Conservation (phyloP, 2,797 vertebrate species). For the Hybognathus amarus region DNA sequence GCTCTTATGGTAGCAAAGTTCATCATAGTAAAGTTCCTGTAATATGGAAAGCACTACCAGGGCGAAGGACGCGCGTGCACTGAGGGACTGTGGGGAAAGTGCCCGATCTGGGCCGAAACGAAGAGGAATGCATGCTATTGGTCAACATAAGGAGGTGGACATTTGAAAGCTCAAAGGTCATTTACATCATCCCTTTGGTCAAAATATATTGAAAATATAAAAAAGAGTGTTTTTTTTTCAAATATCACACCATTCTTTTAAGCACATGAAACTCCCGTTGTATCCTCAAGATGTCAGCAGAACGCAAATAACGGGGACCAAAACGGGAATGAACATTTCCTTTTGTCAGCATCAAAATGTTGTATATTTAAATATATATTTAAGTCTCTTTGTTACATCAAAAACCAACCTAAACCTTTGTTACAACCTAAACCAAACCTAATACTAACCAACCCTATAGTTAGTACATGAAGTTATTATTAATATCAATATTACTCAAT, state of each 20-base stretch:
- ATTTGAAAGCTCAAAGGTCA: constrained; percentile 55
- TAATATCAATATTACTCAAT: too few species aligned
- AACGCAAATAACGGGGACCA: constrained; percentile 3
- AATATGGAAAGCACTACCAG: constrained; percentile 24
- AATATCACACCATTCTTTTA: background rate
- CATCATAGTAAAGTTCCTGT: constrained; percentile 63
- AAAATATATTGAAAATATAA: background rate
- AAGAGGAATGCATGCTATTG: constrained; percentile 28
- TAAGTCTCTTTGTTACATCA: too few species aligned
- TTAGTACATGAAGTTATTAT: too few species aligned
- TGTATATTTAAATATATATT: background rate
- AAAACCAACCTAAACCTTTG: too few species aligned
- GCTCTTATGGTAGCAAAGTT: constrained; percentile 8
- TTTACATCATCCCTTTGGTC: background rate
- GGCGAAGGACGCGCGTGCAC: constrained; percentile 54
- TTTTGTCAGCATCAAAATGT: background rate
- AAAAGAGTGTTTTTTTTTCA: too few species aligned
- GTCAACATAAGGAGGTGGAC: constrained; percentile 14
- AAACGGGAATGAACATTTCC: background rate
- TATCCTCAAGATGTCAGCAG: constrained; percentile 68
- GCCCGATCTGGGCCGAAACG: background rate
- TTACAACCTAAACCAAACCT: too few species aligned
- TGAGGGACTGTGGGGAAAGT: constrained; percentile 71
- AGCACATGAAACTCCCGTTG: constrained; percentile 23
- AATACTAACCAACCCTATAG: too few species aligned